Evolutionary conservation across 2,113 vertebrate species (phyloP).

Genomic region (Cochlearius cochlearius): DNA sequence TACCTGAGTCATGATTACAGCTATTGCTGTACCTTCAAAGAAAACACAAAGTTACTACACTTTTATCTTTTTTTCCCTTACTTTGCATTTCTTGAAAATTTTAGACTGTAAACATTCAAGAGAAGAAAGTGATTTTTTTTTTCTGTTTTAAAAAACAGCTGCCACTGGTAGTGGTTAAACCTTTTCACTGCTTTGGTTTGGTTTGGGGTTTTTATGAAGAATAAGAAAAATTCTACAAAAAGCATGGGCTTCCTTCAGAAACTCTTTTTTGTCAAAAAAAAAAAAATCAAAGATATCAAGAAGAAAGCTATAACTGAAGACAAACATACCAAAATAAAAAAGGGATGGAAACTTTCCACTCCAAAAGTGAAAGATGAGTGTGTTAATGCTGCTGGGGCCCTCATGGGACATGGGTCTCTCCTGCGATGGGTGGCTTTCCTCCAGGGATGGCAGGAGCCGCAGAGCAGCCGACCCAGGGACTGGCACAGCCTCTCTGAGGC

Average conservation of each 20-base stretch:
- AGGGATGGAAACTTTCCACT: background rate
- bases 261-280: background rate
- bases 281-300: background rate
- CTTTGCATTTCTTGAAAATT: background rate
- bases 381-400: background rate
- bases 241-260: fast-evolving
- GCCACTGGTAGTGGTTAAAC: background rate
- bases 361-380: too few species aligned
- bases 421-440: background rate
- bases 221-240: background rate
- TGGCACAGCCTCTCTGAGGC: background rate
- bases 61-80: background rate
- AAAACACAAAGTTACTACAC: background rate
- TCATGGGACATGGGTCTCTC: fast-evolving
- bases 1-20: background rate
- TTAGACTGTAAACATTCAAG: background rate
- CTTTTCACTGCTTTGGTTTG: background rate
- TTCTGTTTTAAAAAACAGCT: background rate
- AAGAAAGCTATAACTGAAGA: background rate
- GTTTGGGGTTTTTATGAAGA: background rate
- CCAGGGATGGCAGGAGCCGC: background rate
- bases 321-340: background rate
- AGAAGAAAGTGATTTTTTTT: background rate
- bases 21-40: background rate
- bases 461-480: background rate